phyloP scores from a whole-genome alignment of 2,888 invertebrate genomes.

The Erebia aethiops region DNA sequence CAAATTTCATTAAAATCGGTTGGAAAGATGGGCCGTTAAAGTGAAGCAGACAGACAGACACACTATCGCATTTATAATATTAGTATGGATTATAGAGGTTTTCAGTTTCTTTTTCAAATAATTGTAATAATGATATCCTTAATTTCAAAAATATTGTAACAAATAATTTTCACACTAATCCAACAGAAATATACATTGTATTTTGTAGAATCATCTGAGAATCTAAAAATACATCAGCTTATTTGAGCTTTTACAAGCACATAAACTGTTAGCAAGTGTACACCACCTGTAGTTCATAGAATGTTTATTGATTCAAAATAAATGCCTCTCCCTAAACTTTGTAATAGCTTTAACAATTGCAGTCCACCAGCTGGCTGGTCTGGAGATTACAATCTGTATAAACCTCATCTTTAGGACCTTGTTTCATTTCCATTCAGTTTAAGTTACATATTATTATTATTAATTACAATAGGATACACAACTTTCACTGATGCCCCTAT shows the following conservation, averaged over 20 bases:
- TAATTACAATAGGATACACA: too few species aligned
- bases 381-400: too few species aligned
- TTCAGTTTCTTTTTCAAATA: neutral
- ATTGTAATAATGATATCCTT: neutral
- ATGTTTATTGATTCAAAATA: constrained; percentile 26
- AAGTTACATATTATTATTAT: too few species aligned
- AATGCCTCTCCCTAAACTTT: neutral
- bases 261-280: neutral
- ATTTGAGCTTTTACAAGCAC: constrained; percentile 18
- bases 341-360: neutral
- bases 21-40: too few species aligned
- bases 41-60: too few species aligned
- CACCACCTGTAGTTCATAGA: constrained; percentile 29
- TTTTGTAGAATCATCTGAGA: neutral
- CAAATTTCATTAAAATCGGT: too few species aligned
- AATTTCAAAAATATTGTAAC: neutral
- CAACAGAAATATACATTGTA: neutral
- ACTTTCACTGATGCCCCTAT: too few species aligned
- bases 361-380: too few species aligned
- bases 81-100: too few species aligned
- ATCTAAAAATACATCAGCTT: constrained; percentile 21
- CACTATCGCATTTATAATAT: too few species aligned
- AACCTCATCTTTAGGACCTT: too few species aligned
- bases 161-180: neutral
- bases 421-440: too few species aligned